A percentile compares a stretch with the other conserved stretches of the same genome.
Evolutionary conservation across 1,140 invertebrate species (phyloP).

Genomic region (Pogonomyrmex barbatus): DNA sequence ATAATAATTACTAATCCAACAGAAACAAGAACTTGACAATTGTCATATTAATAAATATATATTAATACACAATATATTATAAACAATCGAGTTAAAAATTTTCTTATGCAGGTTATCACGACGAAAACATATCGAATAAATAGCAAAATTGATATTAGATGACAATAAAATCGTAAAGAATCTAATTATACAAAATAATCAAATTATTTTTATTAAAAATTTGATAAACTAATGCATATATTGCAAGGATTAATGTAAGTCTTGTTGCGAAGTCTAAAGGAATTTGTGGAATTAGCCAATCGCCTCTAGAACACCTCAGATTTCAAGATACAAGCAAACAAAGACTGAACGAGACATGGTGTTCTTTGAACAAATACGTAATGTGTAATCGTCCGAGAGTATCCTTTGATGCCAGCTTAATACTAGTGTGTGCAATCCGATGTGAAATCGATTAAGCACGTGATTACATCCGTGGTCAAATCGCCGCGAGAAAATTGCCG

Average conservation of each 20-base stretch:
- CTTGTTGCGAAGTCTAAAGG: not conserved
- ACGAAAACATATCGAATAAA: not conserved
- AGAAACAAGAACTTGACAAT: not conserved
- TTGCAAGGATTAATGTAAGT: not conserved
- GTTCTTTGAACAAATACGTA: slow-evolving; percentile 71
- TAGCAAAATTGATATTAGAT: not conserved
- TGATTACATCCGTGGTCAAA: slow-evolving; percentile 43
- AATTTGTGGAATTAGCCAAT: not conserved
- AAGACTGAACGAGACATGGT: slow-evolving; percentile 4
- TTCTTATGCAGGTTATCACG: not conserved
- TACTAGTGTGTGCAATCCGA: slow-evolving; percentile 47
- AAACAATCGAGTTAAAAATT: not conserved
- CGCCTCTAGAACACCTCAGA: not conserved
- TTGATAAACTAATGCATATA: not conserved
- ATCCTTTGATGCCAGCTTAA: slow-evolving; percentile 66
- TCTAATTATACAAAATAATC: not conserved
- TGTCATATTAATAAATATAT: not conserved
- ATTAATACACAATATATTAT: not conserved
- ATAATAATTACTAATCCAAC: not conserved
- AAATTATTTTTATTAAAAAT: not conserved
- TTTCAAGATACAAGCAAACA: slow-evolving; percentile 3
- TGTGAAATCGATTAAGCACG: slow-evolving; percentile 61
- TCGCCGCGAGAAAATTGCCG: not conserved
- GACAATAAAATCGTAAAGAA: not conserved
- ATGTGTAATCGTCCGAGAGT: slow-evolving; percentile 63